These are phyloP conservation scores for Orcinus orca DNA, from an alignment of 2,113 vertebrate genomes.

Conservation along the genomic window DNA sequence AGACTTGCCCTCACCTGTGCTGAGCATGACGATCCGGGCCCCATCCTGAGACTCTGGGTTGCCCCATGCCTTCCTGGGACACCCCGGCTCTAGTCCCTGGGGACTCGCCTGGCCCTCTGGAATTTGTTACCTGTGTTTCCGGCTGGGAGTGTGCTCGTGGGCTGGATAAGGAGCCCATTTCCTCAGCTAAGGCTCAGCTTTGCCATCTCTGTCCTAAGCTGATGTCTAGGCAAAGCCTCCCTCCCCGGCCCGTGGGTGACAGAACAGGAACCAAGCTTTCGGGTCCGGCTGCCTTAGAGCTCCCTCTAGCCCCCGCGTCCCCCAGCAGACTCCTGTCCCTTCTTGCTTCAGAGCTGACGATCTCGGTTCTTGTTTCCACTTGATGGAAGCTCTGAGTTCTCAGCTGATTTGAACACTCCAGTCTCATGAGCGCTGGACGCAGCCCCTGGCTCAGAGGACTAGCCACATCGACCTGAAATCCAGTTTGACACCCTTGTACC, in stretches of 20 bases:
- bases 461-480: accelerated
- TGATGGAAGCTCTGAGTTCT: background rate
- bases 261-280: background rate
- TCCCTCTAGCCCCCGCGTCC: too few relatives aligned
- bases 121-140: background rate
- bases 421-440: accelerated
- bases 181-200: background rate
- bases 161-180: background rate
- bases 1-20: background rate
- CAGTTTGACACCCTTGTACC: accelerated
- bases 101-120: accelerated
- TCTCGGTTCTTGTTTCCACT: background rate
- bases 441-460: background rate
- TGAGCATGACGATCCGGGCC: accelerated
- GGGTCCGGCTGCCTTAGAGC: background rate
- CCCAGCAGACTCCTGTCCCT: background rate
- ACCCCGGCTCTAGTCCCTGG: background rate
- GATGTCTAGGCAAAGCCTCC: background rate
- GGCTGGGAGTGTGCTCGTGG: accelerated
- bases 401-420: background rate
- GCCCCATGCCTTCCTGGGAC: accelerated
- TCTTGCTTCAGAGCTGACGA: background rate
- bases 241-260: background rate
- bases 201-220: background rate
- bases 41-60: background rate